Evolutionary conservation across 1,140 invertebrate species (phyloP).

Genomic region (Lepidotrigona ventralis): DNA sequence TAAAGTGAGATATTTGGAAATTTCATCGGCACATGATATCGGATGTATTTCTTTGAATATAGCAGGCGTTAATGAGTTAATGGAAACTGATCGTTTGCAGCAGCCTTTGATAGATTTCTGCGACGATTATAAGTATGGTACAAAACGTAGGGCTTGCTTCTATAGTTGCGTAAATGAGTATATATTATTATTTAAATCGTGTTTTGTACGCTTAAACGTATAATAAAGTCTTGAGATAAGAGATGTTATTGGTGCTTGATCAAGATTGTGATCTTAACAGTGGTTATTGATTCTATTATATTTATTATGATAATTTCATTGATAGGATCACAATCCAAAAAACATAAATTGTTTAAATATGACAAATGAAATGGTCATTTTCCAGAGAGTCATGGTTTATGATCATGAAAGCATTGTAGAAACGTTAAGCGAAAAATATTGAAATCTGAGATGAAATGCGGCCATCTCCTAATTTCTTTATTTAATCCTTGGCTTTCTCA

Average conservation of each 20-base stretch:
- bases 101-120: neutral
- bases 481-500: conserved; percentile 67
- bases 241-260: conserved; percentile 64
- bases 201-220: conserved; percentile 35
- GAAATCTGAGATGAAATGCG: conserved; percentile 75
- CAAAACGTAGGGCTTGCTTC: neutral
- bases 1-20: too few relatives aligned
- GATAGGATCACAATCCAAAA: conserved; percentile 49
- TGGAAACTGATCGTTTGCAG: neutral
- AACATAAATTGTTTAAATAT: conserved; percentile 41
- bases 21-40: too few relatives aligned
- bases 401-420: conserved; percentile 54
- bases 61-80: too few relatives aligned
- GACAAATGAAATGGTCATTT: conserved; percentile 60
- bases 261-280: conserved; percentile 63
- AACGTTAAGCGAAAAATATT: conserved; percentile 48
- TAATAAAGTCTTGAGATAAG: conserved; percentile 7
- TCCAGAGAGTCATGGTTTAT: conserved; percentile 54
- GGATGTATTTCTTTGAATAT: too few relatives aligned
- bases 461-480: conserved; percentile 69
- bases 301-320: conserved; percentile 63
- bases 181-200: conserved; percentile 20
- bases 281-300: conserved; percentile 54
- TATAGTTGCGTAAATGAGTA: neutral
- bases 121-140: conserved; percentile 22